phyloP scores from a whole-genome alignment of 2,888 invertebrate species.

The Nasonovia ribisnigri region DNA sequence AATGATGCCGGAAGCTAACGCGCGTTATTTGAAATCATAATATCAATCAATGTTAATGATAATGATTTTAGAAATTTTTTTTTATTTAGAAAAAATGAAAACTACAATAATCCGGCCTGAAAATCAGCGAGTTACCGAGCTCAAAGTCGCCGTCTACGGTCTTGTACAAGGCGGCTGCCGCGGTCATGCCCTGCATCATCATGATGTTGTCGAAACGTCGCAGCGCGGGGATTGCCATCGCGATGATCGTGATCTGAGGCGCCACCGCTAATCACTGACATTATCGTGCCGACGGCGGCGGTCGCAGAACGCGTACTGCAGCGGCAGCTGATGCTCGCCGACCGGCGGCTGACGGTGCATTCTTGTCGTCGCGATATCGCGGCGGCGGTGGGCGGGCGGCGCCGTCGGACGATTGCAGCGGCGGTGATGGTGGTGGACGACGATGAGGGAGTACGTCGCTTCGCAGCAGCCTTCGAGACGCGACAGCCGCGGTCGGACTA shows the following conservation, averaged over 20 bases:
- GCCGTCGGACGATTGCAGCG: background rate
- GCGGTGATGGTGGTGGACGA: background rate
- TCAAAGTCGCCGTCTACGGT: slow-evolving; percentile 43
- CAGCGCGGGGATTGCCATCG: slow-evolving; percentile 50
- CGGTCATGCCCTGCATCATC: slow-evolving; percentile 39
- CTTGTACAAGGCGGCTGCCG: slow-evolving; percentile 32
- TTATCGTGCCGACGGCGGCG: slow-evolving; percentile 42
- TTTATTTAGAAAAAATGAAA: background rate
- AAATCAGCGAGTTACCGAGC: slow-evolving; percentile 36
- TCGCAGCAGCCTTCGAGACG: background rate
- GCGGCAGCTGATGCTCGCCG: slow-evolving; percentile 29
- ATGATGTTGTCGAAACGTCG: slow-evolving; percentile 41
- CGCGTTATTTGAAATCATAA: background rate
- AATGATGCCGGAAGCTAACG: background rate
- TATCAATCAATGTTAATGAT: background rate
- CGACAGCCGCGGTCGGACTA: background rate
- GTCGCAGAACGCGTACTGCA: slow-evolving; percentile 57
- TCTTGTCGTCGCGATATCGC: background rate
- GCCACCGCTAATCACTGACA: slow-evolving; percentile 35
- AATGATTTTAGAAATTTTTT: background rate
- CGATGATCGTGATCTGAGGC: slow-evolving; percentile 32
- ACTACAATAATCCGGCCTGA: background rate
- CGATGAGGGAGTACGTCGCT: background rate
- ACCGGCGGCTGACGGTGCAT: slow-evolving; percentile 27
- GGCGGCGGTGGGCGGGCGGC: background rate